Conservation (phyloP, 2,113 vertebrate species). For the Trematocara variabile region DNA sequence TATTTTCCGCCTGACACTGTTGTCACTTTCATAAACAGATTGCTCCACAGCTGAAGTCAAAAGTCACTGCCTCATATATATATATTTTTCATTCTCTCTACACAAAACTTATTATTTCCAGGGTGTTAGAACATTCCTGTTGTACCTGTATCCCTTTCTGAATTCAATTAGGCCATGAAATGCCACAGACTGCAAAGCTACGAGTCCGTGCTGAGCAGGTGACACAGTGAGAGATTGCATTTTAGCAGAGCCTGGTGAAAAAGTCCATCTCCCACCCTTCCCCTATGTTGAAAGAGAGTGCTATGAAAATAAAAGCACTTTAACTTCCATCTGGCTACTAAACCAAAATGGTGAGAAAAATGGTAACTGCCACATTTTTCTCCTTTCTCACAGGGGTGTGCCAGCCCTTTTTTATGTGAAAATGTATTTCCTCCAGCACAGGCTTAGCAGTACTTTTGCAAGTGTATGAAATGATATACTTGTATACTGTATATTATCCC, state of each 20-base stretch:
- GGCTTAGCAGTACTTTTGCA: neutral
- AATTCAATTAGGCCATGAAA: constrained; percentile 55
- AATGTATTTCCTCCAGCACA: neutral
- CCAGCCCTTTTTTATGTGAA: neutral
- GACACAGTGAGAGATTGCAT: constrained; percentile 52
- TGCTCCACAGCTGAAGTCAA: neutral
- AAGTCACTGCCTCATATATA: neutral
- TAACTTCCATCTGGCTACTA: neutral
- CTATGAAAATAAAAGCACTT: constrained; percentile 23
- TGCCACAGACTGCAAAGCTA: constrained; percentile 39
- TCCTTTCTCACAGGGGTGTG: neutral
- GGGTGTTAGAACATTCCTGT: neutral
- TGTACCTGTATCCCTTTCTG: constrained; percentile 21
- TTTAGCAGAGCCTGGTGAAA: constrained; percentile 12
- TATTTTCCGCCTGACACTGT: neutral
- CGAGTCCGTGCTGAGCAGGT: constrained; percentile 16
- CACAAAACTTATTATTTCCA: neutral
- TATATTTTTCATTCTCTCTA: neutral
- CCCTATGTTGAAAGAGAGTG: neutral
- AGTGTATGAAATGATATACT: neutral
- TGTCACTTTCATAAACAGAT: neutral
- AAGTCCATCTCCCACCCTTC: constrained; percentile 36
- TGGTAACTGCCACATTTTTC: neutral
- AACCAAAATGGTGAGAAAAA: constrained; percentile 23
- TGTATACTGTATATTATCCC: neutral